A percentile compares a stretch with the other conserved stretches of the same genome.
Evolutionary conservation across 2,888 invertebrate species (phyloP).

Genomic region (Agrotis segetum): DNA sequence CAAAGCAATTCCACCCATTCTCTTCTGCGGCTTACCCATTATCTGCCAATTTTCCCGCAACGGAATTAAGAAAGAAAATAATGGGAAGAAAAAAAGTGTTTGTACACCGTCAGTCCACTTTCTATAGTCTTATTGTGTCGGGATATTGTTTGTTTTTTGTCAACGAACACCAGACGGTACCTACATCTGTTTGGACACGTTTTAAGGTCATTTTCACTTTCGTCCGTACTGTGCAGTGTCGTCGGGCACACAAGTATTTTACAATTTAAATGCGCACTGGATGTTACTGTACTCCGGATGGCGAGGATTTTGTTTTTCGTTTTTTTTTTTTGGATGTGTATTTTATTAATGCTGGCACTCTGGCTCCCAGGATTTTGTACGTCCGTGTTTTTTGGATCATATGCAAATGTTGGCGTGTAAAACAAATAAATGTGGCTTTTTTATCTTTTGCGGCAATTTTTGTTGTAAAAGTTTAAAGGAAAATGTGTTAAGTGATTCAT

Average conservation of each 20-base stretch:
- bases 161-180: conserved; percentile 73
- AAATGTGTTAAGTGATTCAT: conserved; percentile 11
- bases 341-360: conserved; percentile 51
- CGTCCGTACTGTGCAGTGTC: conserved; percentile 73
- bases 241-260: conserved; percentile 67
- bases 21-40: conserved; percentile 70
- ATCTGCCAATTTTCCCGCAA: conserved; percentile 77
- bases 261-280: conserved; percentile 69
- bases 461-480: conserved; percentile 11
- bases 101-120: conserved; percentile 52
- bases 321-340: conserved; percentile 27
- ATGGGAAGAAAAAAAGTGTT: conserved; percentile 57
- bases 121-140: conserved; percentile 76
- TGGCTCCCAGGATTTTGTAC: conserved; percentile 30
- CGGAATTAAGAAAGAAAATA: conserved; percentile 71
- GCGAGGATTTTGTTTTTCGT: conserved; percentile 31
- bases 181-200: conserved; percentile 76
- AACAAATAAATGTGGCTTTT: conserved; percentile 29
- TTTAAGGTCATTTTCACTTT: conserved; percentile 90
- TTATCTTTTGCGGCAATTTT: conserved; percentile 6
- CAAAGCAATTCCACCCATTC: conserved; percentile 67
- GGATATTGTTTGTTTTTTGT: conserved; percentile 86
- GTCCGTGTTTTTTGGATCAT: conserved; percentile 22
- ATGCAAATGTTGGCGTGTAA: conserved; percentile 30
- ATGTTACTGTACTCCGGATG: conserved; percentile 39